Conservation (phyloP, 2,888 invertebrate species). For the Eupithecia subfuscata region DNA sequence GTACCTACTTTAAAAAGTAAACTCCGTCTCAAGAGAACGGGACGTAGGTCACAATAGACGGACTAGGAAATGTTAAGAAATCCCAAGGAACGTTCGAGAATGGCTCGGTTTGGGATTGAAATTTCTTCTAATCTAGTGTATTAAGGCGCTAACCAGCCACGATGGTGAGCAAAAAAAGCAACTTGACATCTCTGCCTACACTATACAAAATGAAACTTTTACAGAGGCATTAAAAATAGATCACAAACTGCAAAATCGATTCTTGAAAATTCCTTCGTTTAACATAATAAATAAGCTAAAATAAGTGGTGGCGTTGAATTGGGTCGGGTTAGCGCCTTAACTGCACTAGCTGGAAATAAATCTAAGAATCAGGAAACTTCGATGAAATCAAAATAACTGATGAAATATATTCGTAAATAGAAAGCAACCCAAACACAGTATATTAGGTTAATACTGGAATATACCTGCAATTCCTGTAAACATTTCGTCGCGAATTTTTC, state of each 20-base stretch:
- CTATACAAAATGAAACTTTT: no score
- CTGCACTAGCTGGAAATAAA: conserved; percentile 1
- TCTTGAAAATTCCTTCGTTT: no score
- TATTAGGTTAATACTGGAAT: background rate
- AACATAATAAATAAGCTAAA: no score
- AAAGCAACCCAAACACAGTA: background rate
- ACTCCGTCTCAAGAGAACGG: conserved; percentile 10
- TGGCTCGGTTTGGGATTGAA: conserved; percentile 57
- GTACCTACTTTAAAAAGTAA: conserved; percentile 8
- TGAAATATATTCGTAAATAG: background rate
- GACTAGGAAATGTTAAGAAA: conserved; percentile 50
- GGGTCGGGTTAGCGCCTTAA: no score
- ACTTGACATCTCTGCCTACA: no score
- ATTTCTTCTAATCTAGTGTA: conserved; percentile 43
- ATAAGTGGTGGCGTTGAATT: no score
- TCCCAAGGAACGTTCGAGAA: conserved; percentile 53
- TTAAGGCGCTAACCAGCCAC: background rate
- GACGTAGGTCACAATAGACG: conserved; percentile 28
- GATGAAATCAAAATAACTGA: background rate
- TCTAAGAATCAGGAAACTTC: background rate
- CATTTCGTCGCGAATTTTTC: background rate
- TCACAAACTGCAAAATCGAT: no score
- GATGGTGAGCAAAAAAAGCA: no score
- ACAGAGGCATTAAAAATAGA: no score
- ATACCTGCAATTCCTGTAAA: background rate